Conservation (phyloP, 2,888 invertebrate genomes). For the Dioctria rufipes region DNA sequence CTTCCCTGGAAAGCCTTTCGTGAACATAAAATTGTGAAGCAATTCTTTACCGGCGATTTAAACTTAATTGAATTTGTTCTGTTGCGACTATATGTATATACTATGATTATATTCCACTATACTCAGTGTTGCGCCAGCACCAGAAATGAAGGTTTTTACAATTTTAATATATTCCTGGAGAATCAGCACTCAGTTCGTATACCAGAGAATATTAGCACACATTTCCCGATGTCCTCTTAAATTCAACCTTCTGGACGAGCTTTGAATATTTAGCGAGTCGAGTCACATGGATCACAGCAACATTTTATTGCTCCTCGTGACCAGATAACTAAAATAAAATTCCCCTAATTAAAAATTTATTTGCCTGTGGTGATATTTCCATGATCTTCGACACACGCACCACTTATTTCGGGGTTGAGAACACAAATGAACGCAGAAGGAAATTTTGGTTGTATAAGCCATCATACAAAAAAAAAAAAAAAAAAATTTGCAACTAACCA, state of each 20-base stretch:
- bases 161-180: conserved; percentile 34
- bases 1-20: not conserved
- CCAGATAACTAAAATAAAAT: conserved; percentile 24
- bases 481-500: not conserved
- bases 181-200: not conserved
- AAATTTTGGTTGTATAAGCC: not conserved
- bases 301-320: conserved; percentile 26
- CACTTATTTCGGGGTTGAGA: not conserved
- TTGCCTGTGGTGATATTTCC: not conserved
- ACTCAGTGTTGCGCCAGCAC: no score
- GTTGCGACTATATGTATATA: not conserved
- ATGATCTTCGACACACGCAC: conserved; percentile 20
- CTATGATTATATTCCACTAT: no score
- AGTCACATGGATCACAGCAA: not conserved
- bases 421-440: not conserved
- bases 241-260: conserved; percentile 24
- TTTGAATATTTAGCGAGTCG: conserved; percentile 18
- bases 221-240: conserved; percentile 3
- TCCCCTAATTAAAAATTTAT: conserved; percentile 37
- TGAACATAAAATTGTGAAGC: not conserved
- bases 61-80: conserved; percentile 10
- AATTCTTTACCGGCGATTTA: conserved; percentile 7
- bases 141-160: not conserved
- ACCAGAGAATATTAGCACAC: not conserved
- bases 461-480: no score